Conservation (phyloP, 2,888 invertebrate genomes). For the Strigamia maritima region DNA sequence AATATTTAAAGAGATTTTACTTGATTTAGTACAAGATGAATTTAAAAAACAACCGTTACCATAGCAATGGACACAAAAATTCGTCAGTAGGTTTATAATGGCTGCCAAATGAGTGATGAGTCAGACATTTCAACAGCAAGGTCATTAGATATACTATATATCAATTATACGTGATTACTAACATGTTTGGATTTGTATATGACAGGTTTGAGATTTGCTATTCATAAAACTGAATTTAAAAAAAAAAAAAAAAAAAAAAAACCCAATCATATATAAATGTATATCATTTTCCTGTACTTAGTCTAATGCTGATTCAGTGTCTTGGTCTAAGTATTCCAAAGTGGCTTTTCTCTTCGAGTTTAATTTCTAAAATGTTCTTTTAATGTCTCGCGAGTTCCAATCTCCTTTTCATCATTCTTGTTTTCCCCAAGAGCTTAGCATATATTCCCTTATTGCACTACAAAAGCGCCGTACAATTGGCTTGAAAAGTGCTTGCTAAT, state of each 20-base stretch:
- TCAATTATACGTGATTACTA: neutral
- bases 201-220: neutral
- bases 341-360: neutral
- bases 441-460: neutral
- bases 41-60: neutral
- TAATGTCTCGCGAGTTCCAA: neutral
- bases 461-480: neutral
- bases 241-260: no score
- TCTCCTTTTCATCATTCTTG: neutral
- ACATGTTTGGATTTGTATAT: neutral
- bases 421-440: slow-evolving; percentile 1
- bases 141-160: neutral
- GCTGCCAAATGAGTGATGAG: neutral
- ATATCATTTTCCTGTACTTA: neutral
- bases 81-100: neutral
- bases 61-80: neutral
- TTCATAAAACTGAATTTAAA: neutral
- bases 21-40: neutral
- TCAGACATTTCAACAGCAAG: neutral
- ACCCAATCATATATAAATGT: no score
- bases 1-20: neutral
- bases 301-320: slow-evolving; percentile 5
- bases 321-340: neutral
- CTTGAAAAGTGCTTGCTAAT: neutral
- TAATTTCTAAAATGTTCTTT: slow-evolving; percentile 6